A percentile compares a stretch with the other conserved stretches of the same genome.
Conservation (phyloP, 2,113 vertebrate species). For the Macheiramphus alcinus region DNA sequence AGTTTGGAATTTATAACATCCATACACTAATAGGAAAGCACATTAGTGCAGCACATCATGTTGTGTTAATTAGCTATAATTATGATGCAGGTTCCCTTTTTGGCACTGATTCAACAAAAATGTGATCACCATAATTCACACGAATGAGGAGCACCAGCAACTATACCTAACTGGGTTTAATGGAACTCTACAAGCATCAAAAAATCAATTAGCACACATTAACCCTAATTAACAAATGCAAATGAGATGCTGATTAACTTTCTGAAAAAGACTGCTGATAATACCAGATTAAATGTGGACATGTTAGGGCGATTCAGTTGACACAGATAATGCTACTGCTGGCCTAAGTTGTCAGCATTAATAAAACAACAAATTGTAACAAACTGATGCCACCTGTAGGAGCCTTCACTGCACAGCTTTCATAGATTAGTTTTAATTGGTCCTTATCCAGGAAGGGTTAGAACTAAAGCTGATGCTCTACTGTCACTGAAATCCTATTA, state of each 20-base stretch:
- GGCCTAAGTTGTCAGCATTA: slow-evolving; percentile 73
- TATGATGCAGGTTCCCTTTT: slow-evolving; percentile 74
- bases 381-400: slow-evolving; percentile 64
- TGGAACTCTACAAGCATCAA: slow-evolving; percentile 82
- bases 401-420: background rate
- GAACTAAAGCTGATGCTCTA: background rate
- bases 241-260: slow-evolving; percentile 88
- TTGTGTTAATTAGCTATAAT: slow-evolving; percentile 88
- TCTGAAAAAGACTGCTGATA: slow-evolving; percentile 71
- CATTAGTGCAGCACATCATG: slow-evolving; percentile 63
- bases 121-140: slow-evolving; percentile 77
- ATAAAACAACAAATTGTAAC: slow-evolving; percentile 70
- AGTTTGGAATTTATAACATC: slow-evolving; percentile 68
- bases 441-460: background rate
- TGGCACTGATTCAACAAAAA: slow-evolving; percentile 81
- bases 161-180: slow-evolving; percentile 79
- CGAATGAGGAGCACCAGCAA: slow-evolving; percentile 71
- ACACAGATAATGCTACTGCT: slow-evolving; percentile 73
- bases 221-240: slow-evolving; percentile 88
- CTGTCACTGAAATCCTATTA: background rate
- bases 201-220: slow-evolving; percentile 87
- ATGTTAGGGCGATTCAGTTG: slow-evolving; percentile 79
- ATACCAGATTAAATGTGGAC: slow-evolving; percentile 73
- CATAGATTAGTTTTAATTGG: background rate
- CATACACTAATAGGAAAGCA: slow-evolving; percentile 52